These are phyloP conservation scores for Rhadinocentrus ornatus DNA, from an alignment of 2,797 vertebrate genomes.

Conservation along the genomic window DNA sequence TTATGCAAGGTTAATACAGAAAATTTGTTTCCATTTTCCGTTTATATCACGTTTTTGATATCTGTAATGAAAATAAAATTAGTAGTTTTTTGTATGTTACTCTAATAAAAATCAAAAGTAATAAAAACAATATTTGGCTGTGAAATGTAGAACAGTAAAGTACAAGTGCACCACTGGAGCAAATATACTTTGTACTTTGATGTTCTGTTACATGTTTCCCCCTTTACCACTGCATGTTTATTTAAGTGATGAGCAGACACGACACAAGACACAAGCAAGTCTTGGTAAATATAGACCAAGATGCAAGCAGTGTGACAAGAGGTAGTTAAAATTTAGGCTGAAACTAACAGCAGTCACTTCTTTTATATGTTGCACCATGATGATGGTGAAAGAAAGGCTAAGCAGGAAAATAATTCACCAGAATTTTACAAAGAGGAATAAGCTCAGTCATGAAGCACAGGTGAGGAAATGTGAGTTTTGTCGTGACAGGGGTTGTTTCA, in stretches of 20 bases:
- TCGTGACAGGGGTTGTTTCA: background rate
- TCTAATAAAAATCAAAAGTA: too few relatives aligned
- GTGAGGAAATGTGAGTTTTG: conserved; percentile 33
- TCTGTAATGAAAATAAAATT: too few relatives aligned
- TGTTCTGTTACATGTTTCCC: background rate
- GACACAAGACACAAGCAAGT: background rate
- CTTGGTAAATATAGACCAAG: conserved; percentile 58
- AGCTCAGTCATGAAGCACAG: conserved; percentile 11
- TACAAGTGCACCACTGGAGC: too few relatives aligned
- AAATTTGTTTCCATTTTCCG: too few relatives aligned
- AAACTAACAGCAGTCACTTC: background rate
- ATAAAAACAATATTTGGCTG: too few relatives aligned
- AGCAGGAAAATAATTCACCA: background rate
- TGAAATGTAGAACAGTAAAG: too few relatives aligned
- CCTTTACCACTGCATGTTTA: conserved; percentile 8
- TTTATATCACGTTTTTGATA: too few relatives aligned
- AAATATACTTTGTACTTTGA: too few relatives aligned
- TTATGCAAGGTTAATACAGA: too few relatives aligned
- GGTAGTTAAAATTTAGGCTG: conserved; percentile 8
- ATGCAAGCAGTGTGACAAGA: conserved; percentile 20
- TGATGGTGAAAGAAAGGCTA: conserved; percentile 2
- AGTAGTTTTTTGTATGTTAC: too few relatives aligned
- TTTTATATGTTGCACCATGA: conserved; percentile 21
- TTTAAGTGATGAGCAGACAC: conserved; percentile 29
- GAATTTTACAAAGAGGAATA: background rate